Percentiles rank a stretch among this genome's conserved stretches.
Conservation (phyloP, 1,140 invertebrate genomes). For the Maniola jurtina region DNA sequence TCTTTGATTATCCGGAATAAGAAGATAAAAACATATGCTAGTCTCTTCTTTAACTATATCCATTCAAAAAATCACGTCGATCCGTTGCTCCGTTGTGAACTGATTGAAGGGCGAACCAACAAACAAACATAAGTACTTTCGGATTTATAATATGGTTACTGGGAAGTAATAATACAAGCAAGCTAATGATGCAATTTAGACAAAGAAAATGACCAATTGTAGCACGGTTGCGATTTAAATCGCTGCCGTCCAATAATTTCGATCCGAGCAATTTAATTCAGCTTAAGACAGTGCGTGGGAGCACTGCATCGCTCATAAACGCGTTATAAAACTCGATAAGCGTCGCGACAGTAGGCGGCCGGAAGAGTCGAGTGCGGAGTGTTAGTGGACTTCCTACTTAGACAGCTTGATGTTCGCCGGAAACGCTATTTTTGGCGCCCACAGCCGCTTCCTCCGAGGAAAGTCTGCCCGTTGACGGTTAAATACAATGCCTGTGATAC, state of each 20-base stretch:
- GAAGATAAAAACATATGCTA: no score
- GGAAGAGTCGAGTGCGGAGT: slow-evolving; percentile 63
- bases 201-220: slow-evolving; percentile 23
- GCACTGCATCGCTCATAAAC: slow-evolving; percentile 66
- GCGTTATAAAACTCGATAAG: slow-evolving; percentile 73
- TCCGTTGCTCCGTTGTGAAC: no score
- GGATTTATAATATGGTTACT: background rate
- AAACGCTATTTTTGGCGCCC: slow-evolving; percentile 76
- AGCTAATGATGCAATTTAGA: slow-evolving; percentile 24
- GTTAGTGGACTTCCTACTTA: slow-evolving; percentile 75
- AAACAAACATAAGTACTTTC: background rate
- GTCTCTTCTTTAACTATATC: no score
- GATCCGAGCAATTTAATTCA: slow-evolving; percentile 72
- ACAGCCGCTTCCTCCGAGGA: slow-evolving; percentile 70
- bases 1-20: no score
- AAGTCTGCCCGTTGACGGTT: slow-evolving; percentile 49
- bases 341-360: slow-evolving; percentile 71
- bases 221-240: slow-evolving; percentile 40
- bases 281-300: slow-evolving; percentile 68
- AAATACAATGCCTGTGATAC: slow-evolving; percentile 49
- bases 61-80: no score
- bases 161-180: slow-evolving; percentile 2
- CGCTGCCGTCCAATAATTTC: slow-evolving; percentile 59
- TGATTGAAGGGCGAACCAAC: background rate
- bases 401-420: slow-evolving; percentile 59